These are phyloP conservation scores for Rhynchomys soricoides DNA, from an alignment of 2,113 vertebrate genomes.

Conservation along the genomic window DNA sequence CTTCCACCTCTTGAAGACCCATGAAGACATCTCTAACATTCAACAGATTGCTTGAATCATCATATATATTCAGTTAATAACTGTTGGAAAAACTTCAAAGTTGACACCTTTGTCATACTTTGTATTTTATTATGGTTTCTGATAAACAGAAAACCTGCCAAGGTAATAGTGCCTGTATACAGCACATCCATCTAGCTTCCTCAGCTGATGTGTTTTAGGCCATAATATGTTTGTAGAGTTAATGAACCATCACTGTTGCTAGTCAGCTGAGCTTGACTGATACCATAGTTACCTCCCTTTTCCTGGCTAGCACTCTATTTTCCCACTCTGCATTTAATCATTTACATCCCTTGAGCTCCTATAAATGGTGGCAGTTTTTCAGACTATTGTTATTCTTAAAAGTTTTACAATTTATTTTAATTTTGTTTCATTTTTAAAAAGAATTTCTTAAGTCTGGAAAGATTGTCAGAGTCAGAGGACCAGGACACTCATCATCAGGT, in stretches of 20 bases:
- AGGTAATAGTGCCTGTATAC: neutral
- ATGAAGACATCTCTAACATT: too few species aligned
- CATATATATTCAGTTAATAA: neutral
- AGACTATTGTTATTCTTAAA: neutral
- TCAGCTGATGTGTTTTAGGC: neutral
- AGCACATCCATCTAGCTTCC: rapidly evolving
- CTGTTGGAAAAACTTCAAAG: neutral
- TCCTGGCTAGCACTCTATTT: neutral
- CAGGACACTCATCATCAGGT: neutral
- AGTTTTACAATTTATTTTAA: neutral
- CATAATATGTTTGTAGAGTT: neutral
- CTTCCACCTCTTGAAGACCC: neutral
- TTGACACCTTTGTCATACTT: neutral
- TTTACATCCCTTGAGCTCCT: neutral
- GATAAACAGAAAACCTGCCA: neutral
- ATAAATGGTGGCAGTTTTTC: neutral
- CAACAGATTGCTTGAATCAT: neutral
- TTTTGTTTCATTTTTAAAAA: neutral
- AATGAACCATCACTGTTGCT: neutral
- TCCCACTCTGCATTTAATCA: neutral
- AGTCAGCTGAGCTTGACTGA: neutral
- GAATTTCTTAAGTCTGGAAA: neutral
- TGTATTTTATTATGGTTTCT: neutral
- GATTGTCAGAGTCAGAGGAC: neutral
- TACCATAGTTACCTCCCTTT: neutral